Evolutionary conservation across 2,797 vertebrate species (phyloP), one percentile per base, ranked within the genome.

Genomic region (Neomorphus geoffroyi): DNA sequence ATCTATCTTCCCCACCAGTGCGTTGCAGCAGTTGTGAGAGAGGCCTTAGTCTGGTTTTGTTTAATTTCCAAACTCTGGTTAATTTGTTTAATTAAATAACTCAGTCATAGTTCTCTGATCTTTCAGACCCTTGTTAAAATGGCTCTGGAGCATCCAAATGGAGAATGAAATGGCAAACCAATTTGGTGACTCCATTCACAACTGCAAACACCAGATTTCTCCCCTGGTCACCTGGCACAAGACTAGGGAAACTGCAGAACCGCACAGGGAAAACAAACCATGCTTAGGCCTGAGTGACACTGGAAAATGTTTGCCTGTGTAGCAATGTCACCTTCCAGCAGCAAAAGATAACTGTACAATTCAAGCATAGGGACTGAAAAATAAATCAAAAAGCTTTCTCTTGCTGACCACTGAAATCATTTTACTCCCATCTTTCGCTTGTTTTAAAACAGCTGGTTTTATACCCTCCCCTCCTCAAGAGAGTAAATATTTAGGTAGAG

Each of bases 241-340:
- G n/a, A 9, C 1, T 4, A 26, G 28, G 43, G 15, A 85, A 85
- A 78, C 65, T 30, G 2, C 75, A 85, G 37, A 53, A 50, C 18
- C 1, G 2, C 24, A 73, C 17, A 61, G 22, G 26, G 39, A 56
- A 86, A 64, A 60, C 2, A 93, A 75, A 26, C 28, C 13, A 16
- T 1, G 12, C 94, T 82, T n/a, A 77, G 64, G 53, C 46, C 84
- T 73, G 8, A 10, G 19, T 81, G 43, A 45, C 56, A 66, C 16
- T 41, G 28, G 51, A 48, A 85, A 80, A 53, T 0, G 0, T 56
- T 64, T 70, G 23, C 27, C 65, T 80, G 37, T 56, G 46, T 35
- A 85, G 53, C 39, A 85, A 93, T 71, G 53, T 32, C 75, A 74
- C n/a, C 69, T 87, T 85, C 37, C 45, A 90, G 50, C 45, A 85